Evolutionary conservation across 2,113 vertebrate genomes (phyloP), one percentile per base, ranked within the genome.

Genomic region (Melanerpes aurifrons): DNA sequence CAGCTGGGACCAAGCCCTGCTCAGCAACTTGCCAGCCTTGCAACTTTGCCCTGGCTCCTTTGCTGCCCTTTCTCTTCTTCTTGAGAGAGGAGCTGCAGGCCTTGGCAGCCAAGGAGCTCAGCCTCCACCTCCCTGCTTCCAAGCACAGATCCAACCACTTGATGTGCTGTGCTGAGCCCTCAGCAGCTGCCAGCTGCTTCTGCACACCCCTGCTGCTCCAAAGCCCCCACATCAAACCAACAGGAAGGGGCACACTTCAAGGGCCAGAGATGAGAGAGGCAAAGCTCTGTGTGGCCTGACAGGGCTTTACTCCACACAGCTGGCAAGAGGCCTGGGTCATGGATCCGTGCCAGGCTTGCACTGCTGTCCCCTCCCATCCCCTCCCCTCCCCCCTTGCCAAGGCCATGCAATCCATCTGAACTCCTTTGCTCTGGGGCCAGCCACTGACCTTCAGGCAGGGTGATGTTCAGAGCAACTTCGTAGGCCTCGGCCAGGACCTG

Each of bases 361-460:
- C 19, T 3, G 10, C 10, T 10, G 5, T 25, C 32, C 59, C 37
- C 21, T 21, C 32, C 37, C 26, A 12, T 24, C 13, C 59, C 20
- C 6, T 32, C 48, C 61, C 56, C 25, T 3, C 3, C 32, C 11
- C 45, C 71, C 54, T 25, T 40, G 43, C 48, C 48, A 48, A 48
- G 19, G 19, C 48, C 20, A 48, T 48, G 28, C 8, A 3, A 31
- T 66, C 16, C 11, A 48, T 20, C 10, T 1, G 3, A 53, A 35
- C 3, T 31, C 10, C 45, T 75, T 54, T 22, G 11, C 21, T 48
- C 20, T 40, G 43, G 59, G 86, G 62, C 29, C 40, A 20, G 7
- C 15, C 29, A 92, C 96, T 91, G 93, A 99, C 53, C 53, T 54
- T 22, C 24, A 54, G 53, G 53, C 25, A 48, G 20, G 48, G 48